Conservation (phyloP, 2,113 vertebrate species). For the Haplotaxodon microlepis region DNA sequence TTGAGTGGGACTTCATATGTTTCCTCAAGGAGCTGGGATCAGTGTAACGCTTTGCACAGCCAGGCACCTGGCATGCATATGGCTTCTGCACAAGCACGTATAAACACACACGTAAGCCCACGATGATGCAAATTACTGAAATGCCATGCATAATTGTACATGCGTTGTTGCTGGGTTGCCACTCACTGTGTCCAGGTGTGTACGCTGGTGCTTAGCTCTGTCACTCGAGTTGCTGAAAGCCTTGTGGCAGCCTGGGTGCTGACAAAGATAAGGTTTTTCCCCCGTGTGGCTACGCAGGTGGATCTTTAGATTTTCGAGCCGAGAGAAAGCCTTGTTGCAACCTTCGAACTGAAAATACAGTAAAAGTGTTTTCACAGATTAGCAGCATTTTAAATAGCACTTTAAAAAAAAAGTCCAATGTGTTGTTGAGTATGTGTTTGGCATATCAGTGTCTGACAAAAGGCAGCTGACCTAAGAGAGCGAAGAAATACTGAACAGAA, state of each 20-base stretch:
- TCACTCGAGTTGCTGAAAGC: slow-evolving; percentile 99
- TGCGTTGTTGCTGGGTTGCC: background rate
- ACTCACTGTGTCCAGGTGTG: slow-evolving; percentile 83
- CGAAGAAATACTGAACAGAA: background rate
- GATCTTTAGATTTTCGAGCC: slow-evolving; percentile 97
- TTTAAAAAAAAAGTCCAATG: background rate
- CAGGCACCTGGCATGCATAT: slow-evolving; percentile 92
- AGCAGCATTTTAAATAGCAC: background rate
- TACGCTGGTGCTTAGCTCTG: slow-evolving; percentile 95
- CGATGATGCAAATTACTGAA: background rate
- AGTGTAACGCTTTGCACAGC: slow-evolving; percentile 93
- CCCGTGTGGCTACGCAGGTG: slow-evolving; percentile 94
- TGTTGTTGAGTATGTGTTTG: background rate
- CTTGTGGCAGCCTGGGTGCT: slow-evolving; percentile 90
- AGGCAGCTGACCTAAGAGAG: background rate
- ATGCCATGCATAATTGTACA: background rate
- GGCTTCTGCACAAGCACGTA: slow-evolving; percentile 81
- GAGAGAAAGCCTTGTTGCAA: slow-evolving; percentile 96
- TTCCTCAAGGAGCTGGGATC: slow-evolving; percentile 97
- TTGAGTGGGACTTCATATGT: slow-evolving; percentile 92
- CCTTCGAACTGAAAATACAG: slow-evolving; percentile 82
- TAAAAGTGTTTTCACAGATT: background rate
- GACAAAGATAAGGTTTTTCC: slow-evolving; percentile 92
- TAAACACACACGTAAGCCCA: background rate
- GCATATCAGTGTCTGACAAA: background rate